Evolutionary conservation across 2,888 invertebrate genomes (phyloP).

Genomic region (Ornithoptera alexandrae): DNA sequence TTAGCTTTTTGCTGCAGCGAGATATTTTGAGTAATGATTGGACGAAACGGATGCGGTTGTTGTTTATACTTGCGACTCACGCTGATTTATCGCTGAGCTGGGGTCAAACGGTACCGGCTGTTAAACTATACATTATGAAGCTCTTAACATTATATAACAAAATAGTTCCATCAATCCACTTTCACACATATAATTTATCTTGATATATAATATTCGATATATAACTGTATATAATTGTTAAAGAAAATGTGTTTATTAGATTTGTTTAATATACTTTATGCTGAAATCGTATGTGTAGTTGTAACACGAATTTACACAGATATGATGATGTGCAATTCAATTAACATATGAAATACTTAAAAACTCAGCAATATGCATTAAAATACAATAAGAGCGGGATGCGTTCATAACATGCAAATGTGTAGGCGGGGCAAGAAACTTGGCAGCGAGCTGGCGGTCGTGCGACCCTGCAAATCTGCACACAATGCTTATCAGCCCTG

Average conservation of each 20-base stretch:
- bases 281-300: too few relatives aligned
- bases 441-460: slow-evolving; percentile 62
- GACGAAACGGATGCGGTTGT: slow-evolving; percentile 56
- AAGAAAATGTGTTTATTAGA: too few relatives aligned
- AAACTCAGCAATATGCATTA: slow-evolving; percentile 36
- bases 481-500: slow-evolving; percentile 71
- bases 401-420: slow-evolving; percentile 66
- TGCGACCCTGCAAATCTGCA: slow-evolving; percentile 70
- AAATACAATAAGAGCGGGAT: slow-evolving; percentile 49
- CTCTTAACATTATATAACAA: too few relatives aligned
- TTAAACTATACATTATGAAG: slow-evolving; percentile 42
- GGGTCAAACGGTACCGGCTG: slow-evolving; percentile 41
- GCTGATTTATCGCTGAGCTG: slow-evolving; percentile 61
- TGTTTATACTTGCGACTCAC: slow-evolving; percentile 69
- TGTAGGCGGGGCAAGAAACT: slow-evolving; percentile 69
- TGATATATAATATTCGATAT: too few relatives aligned
- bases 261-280: too few relatives aligned
- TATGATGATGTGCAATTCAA: slow-evolving; percentile 25
- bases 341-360: slow-evolving; percentile 16
- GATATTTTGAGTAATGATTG: slow-evolving; percentile 75
- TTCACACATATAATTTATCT: too few relatives aligned
- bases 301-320: slow-evolving; percentile 26
- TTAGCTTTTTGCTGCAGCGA: slow-evolving; percentile 72
- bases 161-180: neutral
- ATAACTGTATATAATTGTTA: too few relatives aligned